These are phyloP conservation scores for Eupithecia abbreviata DNA, from an alignment of 2,888 invertebrate genomes.

Conservation along the genomic window DNA sequence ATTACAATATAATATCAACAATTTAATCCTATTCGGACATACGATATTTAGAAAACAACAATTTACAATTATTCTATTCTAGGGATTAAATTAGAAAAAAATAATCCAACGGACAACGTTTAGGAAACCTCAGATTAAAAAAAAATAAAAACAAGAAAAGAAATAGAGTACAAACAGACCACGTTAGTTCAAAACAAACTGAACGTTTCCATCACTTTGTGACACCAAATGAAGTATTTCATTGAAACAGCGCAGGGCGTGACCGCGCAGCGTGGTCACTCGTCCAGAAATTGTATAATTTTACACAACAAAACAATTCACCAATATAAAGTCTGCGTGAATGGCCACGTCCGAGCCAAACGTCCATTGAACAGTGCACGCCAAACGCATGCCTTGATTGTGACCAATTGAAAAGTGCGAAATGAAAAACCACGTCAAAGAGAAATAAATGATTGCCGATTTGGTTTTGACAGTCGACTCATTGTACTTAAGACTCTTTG, in stretches of 20 bases:
- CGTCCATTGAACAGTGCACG: constrained; percentile 77
- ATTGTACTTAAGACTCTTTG: background rate
- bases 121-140: too few species aligned
- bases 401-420: constrained; percentile 66
- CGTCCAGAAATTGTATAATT: constrained; percentile 77
- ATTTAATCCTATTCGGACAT: too few species aligned
- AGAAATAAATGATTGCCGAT: constrained; percentile 50
- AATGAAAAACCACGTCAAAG: constrained; percentile 67
- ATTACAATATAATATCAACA: too few species aligned
- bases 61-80: too few species aligned
- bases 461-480: constrained; percentile 41
- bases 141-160: too few species aligned
- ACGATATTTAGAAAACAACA: too few species aligned
- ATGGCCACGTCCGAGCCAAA: constrained; percentile 69
- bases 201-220: constrained; percentile 29
- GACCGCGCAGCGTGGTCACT: constrained; percentile 61
- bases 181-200: background rate
- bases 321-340: constrained; percentile 63
- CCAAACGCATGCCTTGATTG: constrained; percentile 72
- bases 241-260: constrained; percentile 61
- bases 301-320: constrained; percentile 73
- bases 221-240: constrained; percentile 43
- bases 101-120: too few species aligned
- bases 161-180: too few species aligned
- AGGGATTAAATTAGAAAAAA: too few species aligned